A percentile compares a stretch with the other conserved stretches of the same genome.
Conservation (phyloP, 2,888 invertebrate species). For the Xanthia icteritia region DNA sequence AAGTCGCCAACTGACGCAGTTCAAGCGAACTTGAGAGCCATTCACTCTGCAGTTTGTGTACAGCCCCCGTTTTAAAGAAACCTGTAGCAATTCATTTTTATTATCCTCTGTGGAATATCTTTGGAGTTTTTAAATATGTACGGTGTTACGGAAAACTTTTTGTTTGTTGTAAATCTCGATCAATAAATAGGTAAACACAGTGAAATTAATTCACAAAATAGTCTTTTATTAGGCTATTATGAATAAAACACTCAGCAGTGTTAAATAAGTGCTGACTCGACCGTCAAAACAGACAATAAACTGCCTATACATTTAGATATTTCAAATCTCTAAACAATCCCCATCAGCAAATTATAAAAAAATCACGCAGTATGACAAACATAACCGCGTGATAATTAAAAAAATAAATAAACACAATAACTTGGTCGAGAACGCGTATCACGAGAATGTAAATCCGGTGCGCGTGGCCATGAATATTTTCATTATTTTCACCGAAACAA, state of each 20-base stretch:
- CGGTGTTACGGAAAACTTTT: slow-evolving; percentile 1
- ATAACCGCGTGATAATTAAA: slow-evolving; percentile 45
- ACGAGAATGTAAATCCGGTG: slow-evolving; percentile 71
- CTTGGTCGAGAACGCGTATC: slow-evolving; percentile 59
- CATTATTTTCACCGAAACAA: slow-evolving; percentile 67
- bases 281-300: not conserved
- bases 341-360: slow-evolving; percentile 28
- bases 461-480: slow-evolving; percentile 79
- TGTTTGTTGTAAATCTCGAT: not conserved
- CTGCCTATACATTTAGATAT: slow-evolving; percentile 1
- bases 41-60: slow-evolving; percentile 48
- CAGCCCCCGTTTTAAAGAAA: slow-evolving; percentile 38
- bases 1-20: slow-evolving; percentile 47
- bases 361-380: slow-evolving; percentile 24
- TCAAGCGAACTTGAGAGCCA: slow-evolving; percentile 48
- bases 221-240: not conserved
- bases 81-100: slow-evolving; percentile 41
- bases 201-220: not conserved
- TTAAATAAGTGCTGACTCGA: slow-evolving; percentile 1
- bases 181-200: not conserved
- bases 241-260: not conserved
- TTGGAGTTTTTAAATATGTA: not conserved
- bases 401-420: slow-evolving; percentile 65
- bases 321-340: not conserved
- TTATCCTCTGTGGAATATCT: slow-evolving; percentile 15